Percentiles rank a stretch among this genome's conserved stretches.
phyloP scores from a whole-genome alignment of 2,888 invertebrate species.

The Diarsia rubi region DNA sequence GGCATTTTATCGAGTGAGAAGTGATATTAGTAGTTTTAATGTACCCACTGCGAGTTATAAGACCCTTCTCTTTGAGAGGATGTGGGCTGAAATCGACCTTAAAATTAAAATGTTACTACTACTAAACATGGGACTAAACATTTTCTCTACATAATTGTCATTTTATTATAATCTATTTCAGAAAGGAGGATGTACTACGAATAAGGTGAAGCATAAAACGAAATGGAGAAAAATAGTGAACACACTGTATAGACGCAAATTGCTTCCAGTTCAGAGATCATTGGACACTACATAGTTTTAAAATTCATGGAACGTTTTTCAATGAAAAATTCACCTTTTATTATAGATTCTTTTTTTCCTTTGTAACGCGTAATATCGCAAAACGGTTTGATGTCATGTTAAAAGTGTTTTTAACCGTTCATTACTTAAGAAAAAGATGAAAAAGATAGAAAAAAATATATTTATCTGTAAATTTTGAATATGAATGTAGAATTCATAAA shows the following conservation, averaged over 20 bases:
- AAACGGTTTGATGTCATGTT: not conserved
- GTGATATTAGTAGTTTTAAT: not conserved
- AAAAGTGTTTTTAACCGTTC: not conserved
- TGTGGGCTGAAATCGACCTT: not conserved
- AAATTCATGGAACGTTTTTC: slow-evolving; percentile 35
- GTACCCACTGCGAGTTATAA: not conserved
- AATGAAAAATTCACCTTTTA: not conserved
- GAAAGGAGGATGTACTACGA: not conserved
- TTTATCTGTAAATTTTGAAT: no score
- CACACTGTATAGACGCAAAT: slow-evolving; percentile 28
- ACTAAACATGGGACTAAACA: not conserved
- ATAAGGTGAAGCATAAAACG: slow-evolving; percentile 17
- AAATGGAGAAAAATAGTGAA: slow-evolving; percentile 32
- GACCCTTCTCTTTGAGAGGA: not conserved
- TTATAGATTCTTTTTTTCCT: no score
- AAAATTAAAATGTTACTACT: not conserved
- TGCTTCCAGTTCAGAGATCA: slow-evolving; percentile 31
- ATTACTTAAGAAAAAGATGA: not conserved
- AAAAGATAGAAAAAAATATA: no score
- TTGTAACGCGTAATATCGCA: not conserved
- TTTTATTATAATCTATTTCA: slow-evolving; percentile 12
- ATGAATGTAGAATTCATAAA: no score
- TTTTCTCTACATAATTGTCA: slow-evolving; percentile 4
- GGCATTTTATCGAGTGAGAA: not conserved
- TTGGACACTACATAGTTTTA: slow-evolving; percentile 30